Evolutionary conservation across 2,888 invertebrate genomes (phyloP), one percentile per base, ranked within the genome.

Genomic region (Thumatha senex): DNA sequence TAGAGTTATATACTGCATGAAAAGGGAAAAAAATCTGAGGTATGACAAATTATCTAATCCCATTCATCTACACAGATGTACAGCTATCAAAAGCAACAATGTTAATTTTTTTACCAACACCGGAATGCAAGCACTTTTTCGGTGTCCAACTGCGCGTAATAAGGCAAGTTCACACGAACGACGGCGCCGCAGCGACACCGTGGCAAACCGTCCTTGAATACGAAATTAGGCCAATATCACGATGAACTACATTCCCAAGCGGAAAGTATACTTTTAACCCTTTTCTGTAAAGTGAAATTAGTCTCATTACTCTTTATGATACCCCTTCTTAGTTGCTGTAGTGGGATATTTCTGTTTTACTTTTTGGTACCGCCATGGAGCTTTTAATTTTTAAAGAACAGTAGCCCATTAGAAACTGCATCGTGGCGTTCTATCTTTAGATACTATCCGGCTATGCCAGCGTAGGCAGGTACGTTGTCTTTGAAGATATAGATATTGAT

Each of bases 161-260:
- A 60, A 53, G 40, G 50, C 45, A 45, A 43, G 48, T 60, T 59
- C 66, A 54, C 61, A 56, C 66, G 54, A 12, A 31, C 29, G 12
- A 38, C 34, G 44, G 13, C 42, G 55, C 61, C 66, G 55, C 66
- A 57, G 57, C 51, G 41, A 41, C 40, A 43, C 60, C 53, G 49
- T 46, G 45, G 40, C 43, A 11, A 46, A 58, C 69, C 56, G 56
- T 53, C 45, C 40, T 46, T 61, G 69, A 65, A 67, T 67, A 65
- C 46, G 7, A 61, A 68, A 61, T 61, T 55, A 60, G 42, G 38
- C 40, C n/a, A 35, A 34, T 15, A 33, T 35, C 41, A 51, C 54
- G 63, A 52, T 48, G 53, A 55, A 64, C 61, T 53, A 57, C 57
- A 11, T 41, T 54, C 42, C 44, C 42, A 49, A 14, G 38, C 24